Base-by-base conservation (phyloP, 2,113 vertebrate species). In the Ophthalmolycus amberensis region DNA sequence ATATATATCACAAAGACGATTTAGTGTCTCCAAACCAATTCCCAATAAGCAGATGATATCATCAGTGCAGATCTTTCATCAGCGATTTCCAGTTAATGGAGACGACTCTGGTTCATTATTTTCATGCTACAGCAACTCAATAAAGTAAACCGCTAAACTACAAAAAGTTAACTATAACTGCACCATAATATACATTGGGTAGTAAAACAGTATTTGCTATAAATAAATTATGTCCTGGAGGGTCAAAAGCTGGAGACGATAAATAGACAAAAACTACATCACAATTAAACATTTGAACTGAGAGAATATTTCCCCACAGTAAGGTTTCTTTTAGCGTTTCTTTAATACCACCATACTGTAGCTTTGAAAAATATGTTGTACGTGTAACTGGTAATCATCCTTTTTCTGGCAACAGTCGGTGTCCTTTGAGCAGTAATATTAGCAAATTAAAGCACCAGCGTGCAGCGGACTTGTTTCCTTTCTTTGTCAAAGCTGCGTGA, bases 401-500 rank as follows among this genome's bases (percentile, higher is more conserved):
- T 15, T 29, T 25, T 56, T 76, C 58, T 69, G 65, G 42, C n/a
- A 63, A 60, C 76, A 59, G 40, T 42, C 15, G 5, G 25, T 40
- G 70, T 56, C 10, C 12, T 29, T 72, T 72, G 67, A 69, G 75
- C 58, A 32, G n/a, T 68, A 37, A 71, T 70, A 58, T 67, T 34
- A 70, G 2, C 65, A 2, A 72, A 75, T 58, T 4, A 16, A 75
- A 78, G 56, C 52, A 48, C 4, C 12, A 16, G 22, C 8, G 22
- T 50, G 58, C 58, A 59, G 22, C 44, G 60, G 18, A 34, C 71
- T 62, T 76, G 56, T 38, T 83, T 48, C 14, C 18, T 80, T 42
- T 75, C 56, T 70, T 40, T 79, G 67, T 59, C 59, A 72, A 66
- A 74, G 50, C 63, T 52, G 25, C 59, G 11, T 68, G 12, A 72